Percentiles rank a stretch among this genome's conserved stretches.
Evolutionary conservation across 2,888 invertebrate genomes (phyloP).

Genomic region (Macropis europaea): DNA sequence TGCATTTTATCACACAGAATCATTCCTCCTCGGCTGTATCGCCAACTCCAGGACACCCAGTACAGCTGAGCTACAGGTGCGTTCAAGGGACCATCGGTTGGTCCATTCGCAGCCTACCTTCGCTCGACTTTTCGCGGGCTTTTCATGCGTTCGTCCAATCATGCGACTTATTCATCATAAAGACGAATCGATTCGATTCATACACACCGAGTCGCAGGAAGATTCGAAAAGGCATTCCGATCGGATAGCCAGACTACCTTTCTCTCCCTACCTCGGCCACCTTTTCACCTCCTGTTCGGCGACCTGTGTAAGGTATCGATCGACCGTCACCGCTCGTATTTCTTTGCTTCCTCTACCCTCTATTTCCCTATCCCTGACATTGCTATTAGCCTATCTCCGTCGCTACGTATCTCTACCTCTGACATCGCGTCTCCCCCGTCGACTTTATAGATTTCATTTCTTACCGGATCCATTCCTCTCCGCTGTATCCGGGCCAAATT

Average conservation of each 20-base stretch:
- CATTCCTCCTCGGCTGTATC: too few relatives aligned
- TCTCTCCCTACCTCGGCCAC: background rate
- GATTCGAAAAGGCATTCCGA: slow-evolving; percentile 25
- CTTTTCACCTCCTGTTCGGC: slow-evolving; percentile 13
- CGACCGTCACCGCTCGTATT: slow-evolving; percentile 46
- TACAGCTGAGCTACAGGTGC: too few relatives aligned
- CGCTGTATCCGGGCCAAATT: slow-evolving; percentile 30
- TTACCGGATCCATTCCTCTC: slow-evolving; percentile 23
- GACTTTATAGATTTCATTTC: slow-evolving; percentile 53
- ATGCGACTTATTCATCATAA: slow-evolving; percentile 8
- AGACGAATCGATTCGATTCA: slow-evolving; percentile 11
- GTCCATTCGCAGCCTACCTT: background rate
- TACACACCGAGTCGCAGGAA: slow-evolving; percentile 12
- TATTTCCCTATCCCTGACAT: slow-evolving; percentile 48
- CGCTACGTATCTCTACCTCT: slow-evolving; percentile 21
- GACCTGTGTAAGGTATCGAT: slow-evolving; percentile 44
- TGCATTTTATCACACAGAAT: too few relatives aligned
- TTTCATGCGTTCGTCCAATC: slow-evolving; percentile 16
- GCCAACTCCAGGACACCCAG: too few relatives aligned
- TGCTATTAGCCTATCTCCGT: slow-evolving; percentile 48
- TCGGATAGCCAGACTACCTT: slow-evolving; percentile 11
- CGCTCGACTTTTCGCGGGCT: background rate
- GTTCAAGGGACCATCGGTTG: too few relatives aligned
- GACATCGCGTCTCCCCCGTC: too few relatives aligned
- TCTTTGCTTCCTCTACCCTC: slow-evolving; percentile 35